A percentile compares a stretch with the other conserved stretches of the same genome.
These are phyloP conservation scores for Tenthredo scrophulariae DNA, from an alignment of 2,888 invertebrate species.

Conservation along the genomic window DNA sequence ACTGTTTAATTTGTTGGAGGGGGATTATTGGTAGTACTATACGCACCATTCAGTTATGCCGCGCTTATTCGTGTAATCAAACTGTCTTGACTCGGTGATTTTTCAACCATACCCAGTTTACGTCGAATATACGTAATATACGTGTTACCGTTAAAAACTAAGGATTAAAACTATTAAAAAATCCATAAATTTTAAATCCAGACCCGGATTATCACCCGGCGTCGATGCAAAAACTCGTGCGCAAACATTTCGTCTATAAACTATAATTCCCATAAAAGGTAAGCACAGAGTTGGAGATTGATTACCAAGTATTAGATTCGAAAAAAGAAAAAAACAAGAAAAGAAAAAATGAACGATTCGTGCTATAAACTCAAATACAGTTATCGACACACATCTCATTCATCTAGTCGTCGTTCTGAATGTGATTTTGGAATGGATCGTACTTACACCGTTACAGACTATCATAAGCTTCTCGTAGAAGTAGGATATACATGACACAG, in stretches of 20 bases:
- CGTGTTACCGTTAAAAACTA: not conserved
- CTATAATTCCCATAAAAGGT: not conserved
- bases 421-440: not conserved
- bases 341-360: not conserved
- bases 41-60: constrained; percentile 71
- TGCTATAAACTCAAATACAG: not conserved
- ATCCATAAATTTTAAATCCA: not conserved
- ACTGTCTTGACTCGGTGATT: constrained; percentile 53
- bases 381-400: not conserved
- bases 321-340: not conserved
- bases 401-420: not conserved
- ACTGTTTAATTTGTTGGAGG: constrained; percentile 68
- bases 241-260: not conserved
- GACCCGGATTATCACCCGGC: constrained; percentile 67
- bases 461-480: not conserved
- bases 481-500: not conserved
- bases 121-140: not conserved
- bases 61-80: constrained; percentile 72
- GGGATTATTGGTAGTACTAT: constrained; percentile 64
- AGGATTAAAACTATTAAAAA: not conserved
- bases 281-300: not conserved
- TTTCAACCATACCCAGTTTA: constrained; percentile 26
- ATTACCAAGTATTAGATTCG: no score
- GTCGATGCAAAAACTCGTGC: constrained; percentile 63
- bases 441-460: not conserved